Evolutionary conservation across 1,140 invertebrate species (phyloP).

Genomic region (Halesus radiatus): DNA sequence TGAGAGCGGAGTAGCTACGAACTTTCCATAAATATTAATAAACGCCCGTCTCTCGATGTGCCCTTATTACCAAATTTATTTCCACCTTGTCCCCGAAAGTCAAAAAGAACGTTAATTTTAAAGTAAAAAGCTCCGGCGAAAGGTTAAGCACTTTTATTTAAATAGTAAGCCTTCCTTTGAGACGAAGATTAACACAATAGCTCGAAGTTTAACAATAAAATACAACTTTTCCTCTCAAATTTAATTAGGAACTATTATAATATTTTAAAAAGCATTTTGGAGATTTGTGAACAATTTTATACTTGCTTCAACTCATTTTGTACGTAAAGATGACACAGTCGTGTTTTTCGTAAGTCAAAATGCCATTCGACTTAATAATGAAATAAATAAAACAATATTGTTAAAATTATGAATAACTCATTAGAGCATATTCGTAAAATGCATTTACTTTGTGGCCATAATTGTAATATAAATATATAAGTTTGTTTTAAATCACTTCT

Average conservation of each 20-base stretch:
- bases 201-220: conserved; percentile 23
- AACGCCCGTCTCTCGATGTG: not conserved
- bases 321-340: too few species aligned
- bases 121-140: not conserved
- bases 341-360: too few species aligned
- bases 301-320: too few species aligned
- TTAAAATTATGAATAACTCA: too few species aligned
- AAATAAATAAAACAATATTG: too few species aligned
- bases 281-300: not conserved
- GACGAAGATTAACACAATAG: conserved; percentile 21
- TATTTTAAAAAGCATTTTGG: not conserved
- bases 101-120: not conserved
- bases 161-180: conserved; percentile 22
- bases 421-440: too few species aligned
- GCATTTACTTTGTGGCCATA: too few species aligned
- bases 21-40: not conserved
- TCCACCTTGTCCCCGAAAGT: not conserved
- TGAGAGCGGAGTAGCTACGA: not conserved
- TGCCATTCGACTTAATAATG: too few species aligned
- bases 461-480: too few species aligned
- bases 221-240: conserved; percentile 7
- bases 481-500: too few species aligned
- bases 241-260: conserved; percentile 17
- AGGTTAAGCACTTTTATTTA: conserved; percentile 11
- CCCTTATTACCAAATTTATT: not conserved